Percentiles rank a stretch among this genome's conserved stretches.
Evolutionary conservation across 2,888 invertebrate genomes (phyloP).

Genomic region (Athalia cordata): DNA sequence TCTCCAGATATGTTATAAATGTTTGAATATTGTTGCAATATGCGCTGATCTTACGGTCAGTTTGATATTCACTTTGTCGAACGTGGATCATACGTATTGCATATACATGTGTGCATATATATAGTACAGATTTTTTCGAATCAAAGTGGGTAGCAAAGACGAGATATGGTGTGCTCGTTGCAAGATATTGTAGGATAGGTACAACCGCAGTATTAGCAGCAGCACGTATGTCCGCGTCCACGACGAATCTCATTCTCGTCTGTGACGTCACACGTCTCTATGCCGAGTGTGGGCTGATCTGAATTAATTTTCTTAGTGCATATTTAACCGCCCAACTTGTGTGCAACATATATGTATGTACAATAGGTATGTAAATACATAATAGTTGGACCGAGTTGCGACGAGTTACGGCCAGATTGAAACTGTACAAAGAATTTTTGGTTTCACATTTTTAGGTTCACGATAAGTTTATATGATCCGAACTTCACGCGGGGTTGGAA

Average conservation of each 20-base stretch:
- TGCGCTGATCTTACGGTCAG: too few species aligned
- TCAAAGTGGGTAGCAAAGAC: conserved; percentile 37
- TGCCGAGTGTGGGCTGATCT: conserved; percentile 41
- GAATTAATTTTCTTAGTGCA: conserved; percentile 42
- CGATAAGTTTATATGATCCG: too few species aligned
- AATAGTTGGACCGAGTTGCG: conserved; percentile 6
- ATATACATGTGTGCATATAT: neutral
- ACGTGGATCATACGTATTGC: neutral
- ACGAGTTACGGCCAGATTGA: neutral
- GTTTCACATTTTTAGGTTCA: too few species aligned
- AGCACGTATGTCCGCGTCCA: too few species aligned
- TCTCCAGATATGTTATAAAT: too few species aligned
- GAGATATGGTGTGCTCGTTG: neutral
- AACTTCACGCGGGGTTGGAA: too few species aligned
- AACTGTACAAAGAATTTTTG: too few species aligned
- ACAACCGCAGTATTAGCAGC: neutral
- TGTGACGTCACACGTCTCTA: conserved; percentile 40
- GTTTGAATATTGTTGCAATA: too few species aligned
- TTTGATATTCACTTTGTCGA: too few species aligned
- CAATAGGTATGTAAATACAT: neutral
- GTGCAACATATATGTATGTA: neutral
- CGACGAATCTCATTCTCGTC: conserved; percentile 31
- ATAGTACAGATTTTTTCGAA: conserved; percentile 20
- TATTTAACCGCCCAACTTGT: conserved; percentile 12
- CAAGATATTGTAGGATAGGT: neutral